Evolutionary conservation across 2,888 invertebrate species (phyloP).

Genomic region (Agrochola macilenta): DNA sequence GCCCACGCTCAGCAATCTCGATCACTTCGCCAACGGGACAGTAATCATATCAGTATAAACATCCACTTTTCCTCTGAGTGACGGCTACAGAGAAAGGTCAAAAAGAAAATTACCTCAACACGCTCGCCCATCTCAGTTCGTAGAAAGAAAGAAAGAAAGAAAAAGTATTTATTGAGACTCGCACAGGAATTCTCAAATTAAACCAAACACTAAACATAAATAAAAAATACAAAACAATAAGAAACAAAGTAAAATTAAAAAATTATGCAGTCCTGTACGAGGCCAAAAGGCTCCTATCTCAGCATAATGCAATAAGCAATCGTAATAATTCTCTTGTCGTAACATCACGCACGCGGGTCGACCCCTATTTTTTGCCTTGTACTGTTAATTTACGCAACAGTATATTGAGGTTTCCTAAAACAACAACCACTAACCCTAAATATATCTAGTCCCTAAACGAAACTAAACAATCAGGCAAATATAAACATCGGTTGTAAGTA

Average conservation of each 20-base stretch:
- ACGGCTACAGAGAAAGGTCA: neutral
- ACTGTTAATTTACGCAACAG: constrained; percentile 38
- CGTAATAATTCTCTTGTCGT: constrained; percentile 11
- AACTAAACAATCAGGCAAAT: constrained; percentile 38
- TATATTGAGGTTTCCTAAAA: constrained; percentile 29
- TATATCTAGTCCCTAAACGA: constrained; percentile 38
- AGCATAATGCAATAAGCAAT: no score
- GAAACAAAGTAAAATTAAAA: no score
- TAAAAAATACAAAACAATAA: no score
- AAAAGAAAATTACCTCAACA: neutral
- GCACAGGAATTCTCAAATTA: no score
- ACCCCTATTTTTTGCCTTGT: constrained; percentile 7
- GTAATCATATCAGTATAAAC: neutral
- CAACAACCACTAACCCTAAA: constrained; percentile 31
- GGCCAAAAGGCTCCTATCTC: no score
- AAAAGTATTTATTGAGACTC: no score
- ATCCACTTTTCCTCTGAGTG: neutral
- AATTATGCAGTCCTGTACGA: no score
- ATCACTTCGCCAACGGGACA: neutral
- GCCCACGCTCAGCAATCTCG: neutral
- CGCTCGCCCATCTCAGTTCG: neutral
- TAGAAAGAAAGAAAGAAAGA: no score
- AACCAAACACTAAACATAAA: no score
- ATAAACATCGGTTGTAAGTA: constrained; percentile 57
- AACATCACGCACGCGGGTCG: constrained; percentile 11